These are phyloP conservation scores for Trichonephila clavata DNA, from an alignment of 1,140 invertebrate species.

Conservation along the genomic window DNA sequence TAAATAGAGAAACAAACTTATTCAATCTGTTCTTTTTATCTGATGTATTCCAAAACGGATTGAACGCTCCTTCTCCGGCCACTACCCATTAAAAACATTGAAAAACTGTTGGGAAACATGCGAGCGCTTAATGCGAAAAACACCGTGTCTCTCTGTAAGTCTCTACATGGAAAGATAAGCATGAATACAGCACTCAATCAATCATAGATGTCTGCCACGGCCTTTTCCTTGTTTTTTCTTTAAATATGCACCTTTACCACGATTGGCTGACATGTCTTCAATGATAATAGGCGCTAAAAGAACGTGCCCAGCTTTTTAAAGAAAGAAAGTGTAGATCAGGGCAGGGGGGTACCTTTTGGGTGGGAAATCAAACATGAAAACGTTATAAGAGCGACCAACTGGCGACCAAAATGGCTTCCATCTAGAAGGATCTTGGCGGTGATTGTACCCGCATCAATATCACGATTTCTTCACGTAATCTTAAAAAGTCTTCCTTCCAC, in stretches of 20 bases:
- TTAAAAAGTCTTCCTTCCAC: not conserved
- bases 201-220: not conserved
- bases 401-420: constrained; percentile 16
- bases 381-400: constrained; percentile 45
- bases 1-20: too few species aligned
- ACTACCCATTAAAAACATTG: not conserved
- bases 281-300: constrained; percentile 67
- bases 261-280: constrained; percentile 61
- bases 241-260: constrained; percentile 63
- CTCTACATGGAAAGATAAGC: not conserved
- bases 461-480: constrained; percentile 48
- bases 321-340: constrained; percentile 37
- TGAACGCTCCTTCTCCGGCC: not conserved
- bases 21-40: not conserved
- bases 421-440: not conserved
- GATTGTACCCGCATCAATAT: constrained; percentile 47
- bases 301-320: constrained; percentile 59
- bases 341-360: not conserved
- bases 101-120: constrained; percentile 27
- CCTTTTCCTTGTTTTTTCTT: not conserved
- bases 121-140: constrained; percentile 23
- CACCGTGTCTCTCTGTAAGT: not conserved
- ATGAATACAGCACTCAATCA: constrained; percentile 28
- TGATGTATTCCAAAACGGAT: not conserved
- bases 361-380: constrained; percentile 63